Evolutionary conservation across 2,888 invertebrate genomes (phyloP).

Genomic region (Apamea epomidion): DNA sequence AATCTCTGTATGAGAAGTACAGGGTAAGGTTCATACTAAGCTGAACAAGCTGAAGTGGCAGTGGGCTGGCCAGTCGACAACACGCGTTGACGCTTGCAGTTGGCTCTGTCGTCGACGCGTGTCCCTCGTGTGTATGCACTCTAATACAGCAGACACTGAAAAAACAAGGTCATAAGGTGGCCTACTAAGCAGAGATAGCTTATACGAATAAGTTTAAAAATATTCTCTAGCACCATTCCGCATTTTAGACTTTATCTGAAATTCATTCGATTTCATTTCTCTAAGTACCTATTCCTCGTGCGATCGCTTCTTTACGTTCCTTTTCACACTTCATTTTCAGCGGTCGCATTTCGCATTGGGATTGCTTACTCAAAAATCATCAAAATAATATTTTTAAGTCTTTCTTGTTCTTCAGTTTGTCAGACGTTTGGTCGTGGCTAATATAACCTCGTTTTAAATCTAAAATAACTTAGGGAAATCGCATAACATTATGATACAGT

Average conservation of each 20-base stretch:
- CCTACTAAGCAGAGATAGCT: not conserved
- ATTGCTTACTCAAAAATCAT: slow-evolving; percentile 5
- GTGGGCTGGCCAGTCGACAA: no score
- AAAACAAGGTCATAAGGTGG: not conserved
- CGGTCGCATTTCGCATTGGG: not conserved
- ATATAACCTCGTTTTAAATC: not conserved
- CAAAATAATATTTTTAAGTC: not conserved
- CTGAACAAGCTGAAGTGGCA: no score
- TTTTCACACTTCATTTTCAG: not conserved
- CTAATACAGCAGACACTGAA: no score
- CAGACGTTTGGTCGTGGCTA: not conserved
- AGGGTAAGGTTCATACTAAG: no score
- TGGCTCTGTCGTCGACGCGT: no score
- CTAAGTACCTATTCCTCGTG: not conserved
- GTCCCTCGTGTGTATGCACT: no score
- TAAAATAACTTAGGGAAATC: not conserved
- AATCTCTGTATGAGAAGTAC: no score
- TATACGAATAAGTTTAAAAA: not conserved
- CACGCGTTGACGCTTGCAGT: no score
- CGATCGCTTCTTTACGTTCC: slow-evolving; percentile 16
- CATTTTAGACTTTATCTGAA: slow-evolving; percentile 18
- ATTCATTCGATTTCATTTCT: slow-evolving; percentile 8
- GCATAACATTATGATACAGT: not conserved
- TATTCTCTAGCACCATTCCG: not conserved
- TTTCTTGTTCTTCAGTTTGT: no score